phyloP scores from a whole-genome alignment of 30 jellyfish, hydroid and myxozoan species.

The Mastigias papua region DNA sequence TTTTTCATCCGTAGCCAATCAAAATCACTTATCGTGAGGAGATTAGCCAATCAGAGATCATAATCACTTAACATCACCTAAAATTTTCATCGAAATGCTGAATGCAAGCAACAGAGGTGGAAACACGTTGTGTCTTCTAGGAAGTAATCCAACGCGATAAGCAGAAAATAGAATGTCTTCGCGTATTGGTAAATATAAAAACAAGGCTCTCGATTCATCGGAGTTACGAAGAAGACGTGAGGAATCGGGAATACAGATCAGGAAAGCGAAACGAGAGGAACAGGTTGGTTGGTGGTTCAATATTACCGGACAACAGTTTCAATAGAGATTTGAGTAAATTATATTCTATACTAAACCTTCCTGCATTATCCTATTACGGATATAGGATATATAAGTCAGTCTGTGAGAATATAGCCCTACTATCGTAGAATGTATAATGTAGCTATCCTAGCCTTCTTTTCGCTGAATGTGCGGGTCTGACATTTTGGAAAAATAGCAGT shows the following conservation, averaged over 20 bases:
- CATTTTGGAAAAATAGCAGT: background rate
- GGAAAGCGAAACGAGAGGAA: slow-evolving; percentile 96
- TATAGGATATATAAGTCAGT: too few species aligned
- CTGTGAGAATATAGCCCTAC: too few species aligned
- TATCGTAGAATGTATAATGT: too few species aligned
- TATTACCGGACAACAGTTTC: background rate
- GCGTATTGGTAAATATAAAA: slow-evolving; percentile 80
- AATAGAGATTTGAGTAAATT: too few species aligned
- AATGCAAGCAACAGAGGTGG: slow-evolving; percentile 62
- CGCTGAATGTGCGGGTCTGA: background rate
- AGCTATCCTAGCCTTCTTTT: too few species aligned
- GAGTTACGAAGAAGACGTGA: slow-evolving; percentile 95
- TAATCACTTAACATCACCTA: slow-evolving; percentile 40
- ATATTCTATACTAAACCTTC: background rate
- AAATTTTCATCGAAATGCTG: slow-evolving; percentile 42
- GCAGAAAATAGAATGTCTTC: slow-evolving; percentile 67
- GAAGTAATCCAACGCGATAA: background rate
- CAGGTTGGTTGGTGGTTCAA: slow-evolving; percentile 84
- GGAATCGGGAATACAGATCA: slow-evolving; percentile 89
- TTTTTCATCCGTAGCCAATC: slow-evolving; percentile 14
- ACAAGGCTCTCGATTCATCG: slow-evolving; percentile 87
- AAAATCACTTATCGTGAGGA: background rate
- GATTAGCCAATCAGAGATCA: slow-evolving; percentile 50
- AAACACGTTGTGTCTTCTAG: slow-evolving; percentile 34
- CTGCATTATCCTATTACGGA: background rate